phyloP scores from a whole-genome alignment of 2,113 vertebrate species.

The Lepisosteus oculatus region DNA sequence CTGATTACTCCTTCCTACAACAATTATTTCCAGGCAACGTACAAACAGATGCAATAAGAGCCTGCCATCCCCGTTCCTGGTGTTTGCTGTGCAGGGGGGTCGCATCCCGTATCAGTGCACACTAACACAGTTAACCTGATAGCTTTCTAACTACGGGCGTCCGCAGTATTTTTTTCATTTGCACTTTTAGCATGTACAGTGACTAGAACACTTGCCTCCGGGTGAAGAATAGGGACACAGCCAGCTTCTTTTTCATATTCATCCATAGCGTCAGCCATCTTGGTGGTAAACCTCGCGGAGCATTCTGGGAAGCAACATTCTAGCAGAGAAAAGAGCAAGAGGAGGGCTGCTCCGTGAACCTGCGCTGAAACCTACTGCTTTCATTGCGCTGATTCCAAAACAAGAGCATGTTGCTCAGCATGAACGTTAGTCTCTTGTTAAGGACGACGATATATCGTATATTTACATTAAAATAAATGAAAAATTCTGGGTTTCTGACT shows the following conservation, averaged over 20 bases:
- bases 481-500: no score
- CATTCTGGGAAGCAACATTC: constrained; percentile 75
- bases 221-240: constrained; percentile 90
- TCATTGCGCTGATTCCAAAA: no score
- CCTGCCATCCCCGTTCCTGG: constrained; percentile 15
- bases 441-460: no score
- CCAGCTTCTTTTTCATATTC: constrained; percentile 91
- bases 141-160: background rate
- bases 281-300: constrained; percentile 78
- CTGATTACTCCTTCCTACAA: background rate
- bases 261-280: constrained; percentile 94
- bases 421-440: no score
- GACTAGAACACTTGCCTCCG: constrained; percentile 73
- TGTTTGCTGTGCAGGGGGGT: background rate
- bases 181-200: background rate
- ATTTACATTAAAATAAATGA: no score
- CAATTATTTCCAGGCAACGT: constrained; percentile 21
- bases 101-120: background rate
- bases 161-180: constrained; percentile 5
- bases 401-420: no score
- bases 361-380: background rate
- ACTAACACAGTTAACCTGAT: background rate
- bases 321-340: constrained; percentile 33
- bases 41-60: constrained; percentile 27
- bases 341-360: constrained; percentile 13